These are phyloP conservation scores for Halocaridina rubra DNA, from an alignment of 2,888 invertebrate genomes.

Conservation along the genomic window DNA sequence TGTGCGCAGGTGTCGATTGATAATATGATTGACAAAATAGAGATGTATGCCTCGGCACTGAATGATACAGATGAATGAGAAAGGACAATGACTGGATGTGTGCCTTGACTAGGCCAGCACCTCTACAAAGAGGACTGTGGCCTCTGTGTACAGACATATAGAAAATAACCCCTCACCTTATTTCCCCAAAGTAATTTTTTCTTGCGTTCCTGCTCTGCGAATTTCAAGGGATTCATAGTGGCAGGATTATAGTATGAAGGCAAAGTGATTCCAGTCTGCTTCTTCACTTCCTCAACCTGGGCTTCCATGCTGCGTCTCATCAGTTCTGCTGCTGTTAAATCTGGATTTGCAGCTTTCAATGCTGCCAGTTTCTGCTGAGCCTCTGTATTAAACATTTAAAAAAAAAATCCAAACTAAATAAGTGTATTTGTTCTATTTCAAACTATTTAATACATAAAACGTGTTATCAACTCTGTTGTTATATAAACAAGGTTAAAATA, in stretches of 20 bases:
- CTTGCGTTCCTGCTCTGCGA: constrained; percentile 90
- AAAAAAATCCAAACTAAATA: too few species aligned
- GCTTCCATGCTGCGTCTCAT: constrained; percentile 54
- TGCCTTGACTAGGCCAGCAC: not conserved
- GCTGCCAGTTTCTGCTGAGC: constrained; percentile 55
- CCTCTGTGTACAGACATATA: not conserved
- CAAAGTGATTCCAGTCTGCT: constrained; percentile 70
- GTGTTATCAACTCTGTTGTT: too few species aligned
- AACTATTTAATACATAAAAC: too few species aligned
- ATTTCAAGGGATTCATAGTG: constrained; percentile 81
- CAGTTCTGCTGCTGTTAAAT: constrained; percentile 40
- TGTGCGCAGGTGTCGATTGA: too few species aligned
- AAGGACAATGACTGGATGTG: not conserved
- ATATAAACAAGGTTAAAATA: too few species aligned
- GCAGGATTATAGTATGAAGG: constrained; percentile 82
- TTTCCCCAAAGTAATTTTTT: constrained; percentile 91
- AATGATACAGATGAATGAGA: too few species aligned
- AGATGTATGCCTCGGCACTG: too few species aligned
- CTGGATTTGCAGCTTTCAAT: constrained; percentile 46
- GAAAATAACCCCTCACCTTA: constrained; percentile 71
- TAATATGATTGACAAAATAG: too few species aligned
- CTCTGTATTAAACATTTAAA: constrained; percentile 35
- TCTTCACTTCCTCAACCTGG: constrained; percentile 51
- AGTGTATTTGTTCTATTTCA: too few species aligned
- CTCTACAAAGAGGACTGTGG: too few species aligned